Conservation (phyloP, 2,797 vertebrate species). For the Poeciliopsis infans region DNA sequence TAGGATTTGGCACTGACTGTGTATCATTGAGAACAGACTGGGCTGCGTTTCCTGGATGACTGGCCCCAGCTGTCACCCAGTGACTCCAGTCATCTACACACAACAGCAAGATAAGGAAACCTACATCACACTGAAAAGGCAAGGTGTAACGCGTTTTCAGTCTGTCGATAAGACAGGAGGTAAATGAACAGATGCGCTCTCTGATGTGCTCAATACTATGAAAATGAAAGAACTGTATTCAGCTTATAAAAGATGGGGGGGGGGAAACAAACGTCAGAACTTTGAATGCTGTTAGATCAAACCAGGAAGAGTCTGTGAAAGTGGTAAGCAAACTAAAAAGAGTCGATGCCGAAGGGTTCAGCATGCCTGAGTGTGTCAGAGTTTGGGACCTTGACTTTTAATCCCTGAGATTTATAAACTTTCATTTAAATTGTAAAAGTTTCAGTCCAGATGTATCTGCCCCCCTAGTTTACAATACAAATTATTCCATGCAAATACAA, state of each 20-base stretch:
- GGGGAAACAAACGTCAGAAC: conserved; percentile 29
- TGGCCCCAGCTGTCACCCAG: conserved; percentile 59
- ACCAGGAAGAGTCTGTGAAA: conserved; percentile 51
- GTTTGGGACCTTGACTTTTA: conserved; percentile 57
- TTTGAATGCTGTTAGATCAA: conserved; percentile 16
- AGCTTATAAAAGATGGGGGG: conserved; percentile 43
- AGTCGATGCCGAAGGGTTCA: conserved; percentile 25
- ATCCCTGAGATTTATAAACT: conserved; percentile 23
- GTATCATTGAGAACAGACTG: conserved; percentile 32
- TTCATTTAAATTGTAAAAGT: neutral
- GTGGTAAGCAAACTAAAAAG: conserved; percentile 14
- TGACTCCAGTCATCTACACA: conserved; percentile 60
- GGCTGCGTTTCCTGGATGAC: conserved; percentile 49
- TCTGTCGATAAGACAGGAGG: conserved; percentile 3
- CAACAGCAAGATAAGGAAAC: conserved; percentile 42
- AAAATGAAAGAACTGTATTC: conserved; percentile 50
- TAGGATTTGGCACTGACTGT: conserved; percentile 49
- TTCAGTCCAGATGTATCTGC: neutral
- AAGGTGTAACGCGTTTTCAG: conserved; percentile 7
- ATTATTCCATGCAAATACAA: neutral
- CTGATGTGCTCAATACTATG: conserved; percentile 11
- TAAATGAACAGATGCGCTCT: neutral
- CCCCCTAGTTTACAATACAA: neutral
- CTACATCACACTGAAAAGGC: conserved; percentile 18
- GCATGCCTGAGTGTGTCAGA: conserved; percentile 42